These are phyloP conservation scores for Melinaea marsaeus DNA, from an alignment of 2,888 invertebrate genomes.

Conservation along the genomic window DNA sequence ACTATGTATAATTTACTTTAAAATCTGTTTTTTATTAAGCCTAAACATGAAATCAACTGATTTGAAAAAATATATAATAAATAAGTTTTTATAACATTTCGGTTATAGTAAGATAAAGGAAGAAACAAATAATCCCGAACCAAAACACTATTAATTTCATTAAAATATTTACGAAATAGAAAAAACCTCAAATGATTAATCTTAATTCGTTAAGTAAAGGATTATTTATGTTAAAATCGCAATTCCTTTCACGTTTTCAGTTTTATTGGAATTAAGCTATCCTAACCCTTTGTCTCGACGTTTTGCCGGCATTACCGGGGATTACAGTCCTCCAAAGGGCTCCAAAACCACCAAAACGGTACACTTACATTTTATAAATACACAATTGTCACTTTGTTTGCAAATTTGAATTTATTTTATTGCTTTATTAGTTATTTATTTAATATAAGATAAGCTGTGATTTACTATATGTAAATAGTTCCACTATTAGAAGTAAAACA, in stretches of 20 bases:
- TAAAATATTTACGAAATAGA: not conserved
- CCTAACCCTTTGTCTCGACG: conserved; percentile 65
- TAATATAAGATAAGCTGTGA: not conserved
- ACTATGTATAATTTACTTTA: conserved; percentile 10
- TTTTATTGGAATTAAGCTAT: conserved; percentile 73
- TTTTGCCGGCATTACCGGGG: conserved; percentile 60
- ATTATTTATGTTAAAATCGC: conserved; percentile 37
- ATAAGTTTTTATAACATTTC: too few species aligned
- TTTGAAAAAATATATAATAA: too few species aligned
- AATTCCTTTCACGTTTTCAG: conserved; percentile 66
- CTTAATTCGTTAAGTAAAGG: conserved; percentile 16
- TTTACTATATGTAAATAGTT: too few species aligned
- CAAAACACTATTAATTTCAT: too few species aligned
- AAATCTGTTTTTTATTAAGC: too few species aligned
- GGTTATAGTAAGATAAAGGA: too few species aligned
- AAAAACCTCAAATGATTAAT: conserved; percentile 13
- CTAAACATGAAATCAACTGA: too few species aligned
- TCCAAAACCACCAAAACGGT: conserved; percentile 34
- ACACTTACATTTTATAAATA: conserved; percentile 40
- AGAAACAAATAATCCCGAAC: too few species aligned
- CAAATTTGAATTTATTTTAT: not conserved
- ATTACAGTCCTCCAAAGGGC: conserved; percentile 54
- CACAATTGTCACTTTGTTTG: conserved; percentile 12
- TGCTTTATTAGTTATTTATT: not conserved
- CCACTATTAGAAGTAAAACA: conserved; percentile 20